These are phyloP conservation scores for Lithophane ornitopus DNA, from an alignment of 2,888 invertebrate species.

Conservation along the genomic window DNA sequence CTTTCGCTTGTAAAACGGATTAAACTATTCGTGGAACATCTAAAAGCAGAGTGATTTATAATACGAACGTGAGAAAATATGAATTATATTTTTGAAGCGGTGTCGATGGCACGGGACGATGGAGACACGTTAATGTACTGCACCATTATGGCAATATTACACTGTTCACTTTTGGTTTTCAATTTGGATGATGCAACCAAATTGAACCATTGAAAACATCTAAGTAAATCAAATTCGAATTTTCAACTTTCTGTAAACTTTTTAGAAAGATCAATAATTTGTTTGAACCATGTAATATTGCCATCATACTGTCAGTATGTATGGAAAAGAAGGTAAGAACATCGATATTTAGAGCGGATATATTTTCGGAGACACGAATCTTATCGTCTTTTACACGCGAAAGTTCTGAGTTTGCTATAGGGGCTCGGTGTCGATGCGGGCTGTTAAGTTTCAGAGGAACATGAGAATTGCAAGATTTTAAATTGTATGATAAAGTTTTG, in stretches of 20 bases:
- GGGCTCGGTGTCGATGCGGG: conserved; percentile 50
- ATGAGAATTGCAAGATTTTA: conserved; percentile 29
- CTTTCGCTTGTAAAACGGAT: conserved; percentile 81
- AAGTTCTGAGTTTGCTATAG: conserved; percentile 44
- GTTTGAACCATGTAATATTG: not conserved
- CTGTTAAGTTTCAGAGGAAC: conserved; percentile 28
- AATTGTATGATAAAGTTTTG: conserved; percentile 22
- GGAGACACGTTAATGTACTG: conserved; percentile 15
- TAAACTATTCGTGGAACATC: conserved; percentile 85
- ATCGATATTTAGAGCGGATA: conserved; percentile 43
- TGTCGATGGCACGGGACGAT: conserved; percentile 47
- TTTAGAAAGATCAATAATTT: not conserved
- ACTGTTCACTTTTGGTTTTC: not conserved
- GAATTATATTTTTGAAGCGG: conserved; percentile 71
- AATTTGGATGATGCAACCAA: not conserved
- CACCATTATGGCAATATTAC: not conserved
- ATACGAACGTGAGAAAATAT: conserved; percentile 82
- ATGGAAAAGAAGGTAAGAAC: not conserved
- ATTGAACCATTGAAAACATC: not conserved
- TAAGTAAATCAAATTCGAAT: not conserved
- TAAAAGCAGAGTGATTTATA: conserved; percentile 84
- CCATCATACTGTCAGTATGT: conserved; percentile 31
- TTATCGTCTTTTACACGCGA: conserved; percentile 45
- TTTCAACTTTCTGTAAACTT: no score
- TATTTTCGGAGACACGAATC: conserved; percentile 43